phyloP scores from a whole-genome alignment of 2,888 invertebrate genomes.

The Reticulitermes lucifugus region DNA sequence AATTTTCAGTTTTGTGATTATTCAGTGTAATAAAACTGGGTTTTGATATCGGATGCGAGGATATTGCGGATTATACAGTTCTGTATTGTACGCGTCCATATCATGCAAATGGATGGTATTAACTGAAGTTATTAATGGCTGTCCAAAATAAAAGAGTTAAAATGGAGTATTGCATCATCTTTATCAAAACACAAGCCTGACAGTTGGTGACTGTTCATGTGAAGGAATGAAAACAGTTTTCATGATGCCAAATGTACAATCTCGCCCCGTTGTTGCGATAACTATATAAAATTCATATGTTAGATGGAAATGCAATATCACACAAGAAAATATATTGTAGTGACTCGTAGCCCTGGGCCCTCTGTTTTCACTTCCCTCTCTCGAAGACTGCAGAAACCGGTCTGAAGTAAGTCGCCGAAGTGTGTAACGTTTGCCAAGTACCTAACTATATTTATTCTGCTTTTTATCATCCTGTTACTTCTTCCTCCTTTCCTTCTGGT shows the following conservation, averaged over 20 bases:
- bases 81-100: no score
- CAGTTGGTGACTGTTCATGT: neutral
- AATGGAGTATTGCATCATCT: neutral
- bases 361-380: neutral
- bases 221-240: neutral
- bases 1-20: no score
- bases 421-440: no score
- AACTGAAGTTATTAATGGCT: neutral
- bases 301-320: neutral
- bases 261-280: neutral
- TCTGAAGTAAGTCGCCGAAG: no score
- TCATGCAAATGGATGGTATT: neutral
- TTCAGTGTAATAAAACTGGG: no score
- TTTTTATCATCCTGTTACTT: no score
- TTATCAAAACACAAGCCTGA: neutral
- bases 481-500: no score
- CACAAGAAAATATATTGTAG: conserved; percentile 15
- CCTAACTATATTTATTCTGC: no score
- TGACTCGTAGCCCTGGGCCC: neutral
- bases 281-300: neutral
- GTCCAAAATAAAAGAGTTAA: neutral
- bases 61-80: no score
- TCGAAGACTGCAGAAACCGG: neutral
- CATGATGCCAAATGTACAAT: neutral
- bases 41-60: no score